A percentile compares a stretch with the other conserved stretches of the same genome.
These are phyloP conservation scores for Leptinotarsa lineolata DNA, from an alignment of 1,140 invertebrate species.

Conservation along the genomic window DNA sequence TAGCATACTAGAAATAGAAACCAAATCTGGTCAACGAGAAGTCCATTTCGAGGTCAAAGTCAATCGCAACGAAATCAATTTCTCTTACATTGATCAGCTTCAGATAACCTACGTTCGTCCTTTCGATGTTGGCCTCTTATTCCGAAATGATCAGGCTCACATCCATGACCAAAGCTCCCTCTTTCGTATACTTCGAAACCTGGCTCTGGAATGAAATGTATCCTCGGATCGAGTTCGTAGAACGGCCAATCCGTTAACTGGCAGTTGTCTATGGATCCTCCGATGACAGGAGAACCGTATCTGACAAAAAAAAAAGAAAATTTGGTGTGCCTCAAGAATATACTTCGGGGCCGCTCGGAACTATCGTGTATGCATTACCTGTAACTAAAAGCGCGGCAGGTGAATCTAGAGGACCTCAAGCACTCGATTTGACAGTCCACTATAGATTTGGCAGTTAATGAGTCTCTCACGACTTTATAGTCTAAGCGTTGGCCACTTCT, in stretches of 20 bases:
- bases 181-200: constrained; percentile 76
- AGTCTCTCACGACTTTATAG: constrained; percentile 64
- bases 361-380: constrained; percentile 57
- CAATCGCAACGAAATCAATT: not conserved
- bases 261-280: constrained; percentile 70
- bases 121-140: constrained; percentile 38
- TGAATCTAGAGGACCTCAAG: constrained; percentile 68
- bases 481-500: constrained; percentile 71
- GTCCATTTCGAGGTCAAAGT: not conserved
- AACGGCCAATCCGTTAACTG: constrained; percentile 73
- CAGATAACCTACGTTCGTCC: constrained; percentile 30
- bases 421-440: constrained; percentile 79
- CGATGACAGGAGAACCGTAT: constrained; percentile 66
- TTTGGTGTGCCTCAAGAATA: too few species aligned
- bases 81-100: constrained; percentile 48
- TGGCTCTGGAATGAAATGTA: constrained; percentile 63
- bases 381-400: constrained; percentile 77
- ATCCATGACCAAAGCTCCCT: constrained; percentile 77
- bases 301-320: constrained; percentile 49
- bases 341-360: too few species aligned
- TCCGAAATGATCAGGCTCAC: constrained; percentile 65
- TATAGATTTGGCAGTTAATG: constrained; percentile 67
- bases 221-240: constrained; percentile 64
- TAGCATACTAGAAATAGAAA: constrained; percentile 70
- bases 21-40: not conserved